Conservation (phyloP, 2,888 invertebrate species). For the Halocaridina rubra region DNA sequence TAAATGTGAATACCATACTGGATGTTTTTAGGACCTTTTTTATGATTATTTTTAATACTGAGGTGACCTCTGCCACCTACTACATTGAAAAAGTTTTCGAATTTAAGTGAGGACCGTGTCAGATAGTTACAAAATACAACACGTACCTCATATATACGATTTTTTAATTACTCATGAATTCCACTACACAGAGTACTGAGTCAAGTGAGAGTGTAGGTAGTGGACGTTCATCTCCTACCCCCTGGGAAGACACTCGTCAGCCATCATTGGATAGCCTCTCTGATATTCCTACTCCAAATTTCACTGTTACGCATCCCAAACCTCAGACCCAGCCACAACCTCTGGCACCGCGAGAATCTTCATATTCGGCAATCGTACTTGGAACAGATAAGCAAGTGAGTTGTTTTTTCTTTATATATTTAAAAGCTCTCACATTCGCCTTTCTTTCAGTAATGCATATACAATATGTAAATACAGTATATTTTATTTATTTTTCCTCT, state of each 20-base stretch:
- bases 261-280: constrained; percentile 16
- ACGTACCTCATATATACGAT: no score
- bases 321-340: constrained; percentile 38
- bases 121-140: no score
- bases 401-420: background rate
- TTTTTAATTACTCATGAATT: no score
- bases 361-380: constrained; percentile 43
- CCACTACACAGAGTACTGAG: background rate
- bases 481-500: no score
- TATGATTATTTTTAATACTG: no score
- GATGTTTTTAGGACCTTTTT: no score
- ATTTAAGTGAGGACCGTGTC: no score
- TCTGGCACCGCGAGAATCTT: constrained; percentile 53
- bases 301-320: constrained; percentile 13
- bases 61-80: no score
- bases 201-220: constrained; percentile 33
- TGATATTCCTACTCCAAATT: constrained; percentile 1
- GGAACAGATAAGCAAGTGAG: constrained; percentile 56
- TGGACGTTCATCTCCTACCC: constrained; percentile 32
- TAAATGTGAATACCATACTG: no score
- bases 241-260: constrained; percentile 38
- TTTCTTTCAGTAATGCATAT: background rate
- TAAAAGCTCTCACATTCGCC: background rate
- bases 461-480: no score
- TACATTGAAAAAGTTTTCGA: no score